Evolutionary conservation across 2,113 vertebrate genomes (phyloP), one percentile per base, ranked within the genome.

Genomic region (Gnathonemus longibarbis): DNA sequence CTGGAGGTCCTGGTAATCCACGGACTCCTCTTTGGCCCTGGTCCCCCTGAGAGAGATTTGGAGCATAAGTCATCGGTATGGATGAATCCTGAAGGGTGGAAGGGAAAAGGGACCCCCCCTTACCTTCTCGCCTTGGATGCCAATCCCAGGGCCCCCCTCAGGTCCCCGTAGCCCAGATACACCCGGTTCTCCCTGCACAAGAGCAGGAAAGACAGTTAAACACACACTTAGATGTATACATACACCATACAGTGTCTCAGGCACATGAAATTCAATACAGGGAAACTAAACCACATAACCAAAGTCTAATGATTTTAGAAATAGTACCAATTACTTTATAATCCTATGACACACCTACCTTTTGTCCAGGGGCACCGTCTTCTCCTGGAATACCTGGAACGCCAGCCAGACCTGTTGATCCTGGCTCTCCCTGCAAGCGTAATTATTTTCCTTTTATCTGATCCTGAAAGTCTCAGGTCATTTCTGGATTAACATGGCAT

Each of bases 71-170:
- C 15, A 48, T 49, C 10, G 24, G 42, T 19, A 9, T 7, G 15
- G 49, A 42, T 53, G 21, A 19, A 39, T 48, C 46, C 5, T 66
- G 48, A 19, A 42, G n/a, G 56, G 11, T 8, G 4, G 49, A 53
- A 46, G 35, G 31, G 49, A 83, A 24, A 10, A 17, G 2, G 85
- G 58, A 0, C 62, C 9, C 90, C 90, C 94, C 93, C 83, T 87
- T 90, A 97, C 97, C 96, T 98, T 98, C 93, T 97, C 96, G 15
- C 97, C 97, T 92, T 97, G 97, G 93, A 93, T 96, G 91, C 97
- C 97, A 94, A 96, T 92, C 35, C 97, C 97, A 91, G 94, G 92
- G 45, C 94, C 84, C 91, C 97, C 97, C 90, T 98, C 97, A 89
- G 94, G 91, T 83, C 97, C 97, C 93, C 97, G 96, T 84, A 95